Base-by-base conservation (phyloP, 2,888 invertebrate genomes). In the Amphiduros pacificus region DNA sequence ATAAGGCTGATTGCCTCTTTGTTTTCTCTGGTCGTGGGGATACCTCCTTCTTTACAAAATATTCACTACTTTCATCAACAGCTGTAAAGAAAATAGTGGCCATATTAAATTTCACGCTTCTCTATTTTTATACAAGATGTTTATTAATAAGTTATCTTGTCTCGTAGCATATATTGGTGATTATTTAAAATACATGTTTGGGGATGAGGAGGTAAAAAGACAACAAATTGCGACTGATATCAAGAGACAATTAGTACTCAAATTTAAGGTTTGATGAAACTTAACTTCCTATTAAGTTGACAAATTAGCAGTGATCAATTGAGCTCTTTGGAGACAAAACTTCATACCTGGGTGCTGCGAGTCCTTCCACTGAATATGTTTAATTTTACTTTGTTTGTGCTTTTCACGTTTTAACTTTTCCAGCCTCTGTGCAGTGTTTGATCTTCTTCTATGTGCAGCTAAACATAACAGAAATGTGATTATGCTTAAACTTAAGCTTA, bases 331-430 rank as follows among this genome's bases (percentile, higher is more conserved):
- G n/a, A n/a, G n/a, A n/a, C n/a, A n/a, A n/a, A n/a, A n/a, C n/a
- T n/a, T n/a, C n/a, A n/a, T n/a, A n/a, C n/a, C n/a, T n/a, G n/a
- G n/a, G n/a, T n/a, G n/a, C n/a, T n/a, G n/a, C n/a, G n/a, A n/a
- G n/a, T 58, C 59, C n/a, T 60, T 77, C 81, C 82, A 81, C 1
- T 73, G 69, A 17, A 78, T 72, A 28, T 77, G 77, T 67, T 81
- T 81, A 20, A 82, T 79, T 69, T 82, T 81, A 28, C 80, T 75
- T 64, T 85, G 83, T 61, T 75, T 80, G 77, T 91, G 90, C 73
- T 91, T 87, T 61, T 93, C 92, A 74, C 89, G 89, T 76, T 94
- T 93, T 84, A 96, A 87, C 82, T 92, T 92, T 76, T 96, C 95
- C 56, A 95, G 81, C 77, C 92, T 88, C 72, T 91, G 91, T 11